Evolutionary conservation across 2,113 vertebrate species (phyloP), one percentile per base, ranked within the genome.

Genomic region (Protomyctophum bolini): DNA sequence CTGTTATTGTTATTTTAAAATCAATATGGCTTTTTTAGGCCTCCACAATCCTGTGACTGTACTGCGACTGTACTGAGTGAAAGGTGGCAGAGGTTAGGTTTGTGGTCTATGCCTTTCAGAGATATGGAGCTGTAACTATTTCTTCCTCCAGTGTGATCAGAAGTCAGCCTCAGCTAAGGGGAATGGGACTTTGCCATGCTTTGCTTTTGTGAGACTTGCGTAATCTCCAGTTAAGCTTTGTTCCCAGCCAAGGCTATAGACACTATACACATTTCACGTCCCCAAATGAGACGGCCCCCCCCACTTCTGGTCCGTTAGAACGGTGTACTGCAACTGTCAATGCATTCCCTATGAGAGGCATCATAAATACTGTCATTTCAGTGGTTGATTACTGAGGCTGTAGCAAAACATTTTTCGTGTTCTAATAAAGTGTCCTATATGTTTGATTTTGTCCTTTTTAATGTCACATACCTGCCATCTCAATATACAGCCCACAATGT

Each of bases 1-100:
- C 71, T 72, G 47, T 76, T 75, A 58, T 77, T 85, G 71, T 74
- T 69, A 76, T 83, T 82, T 79, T 21, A 61, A 88, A 88, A 83
- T 85, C 87, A 79, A 82, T 84, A 65, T 41, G 14, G 45, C 51
- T 66, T 70, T 70, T 83, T 79, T 74, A 46, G 65, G 41, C 65
- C 52, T 60, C 73, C 58, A 10, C 58, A 52, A 1, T 21, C 21
- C 21, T 21, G 21, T 21, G 21, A 21, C 21, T 21, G 21, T 21
- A 21, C 21, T 21, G 21, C 21, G 21, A 21, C 21, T 21, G 21
- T 21, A 21, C 21, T 21, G 21, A 21, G 12, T 3, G 14, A 21
- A 48, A 62, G 4, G 11, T n/a, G 56, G 57, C 51, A 1, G 64
- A 58, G 47, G 68, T 50, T 46, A 58, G 47, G 68, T 50, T 33